A percentile compares a stretch with the other conserved stretches of the same genome.
These are phyloP conservation scores for Hippocampus kuda DNA, from an alignment of 2,797 vertebrate genomes.

Conservation along the genomic window DNA sequence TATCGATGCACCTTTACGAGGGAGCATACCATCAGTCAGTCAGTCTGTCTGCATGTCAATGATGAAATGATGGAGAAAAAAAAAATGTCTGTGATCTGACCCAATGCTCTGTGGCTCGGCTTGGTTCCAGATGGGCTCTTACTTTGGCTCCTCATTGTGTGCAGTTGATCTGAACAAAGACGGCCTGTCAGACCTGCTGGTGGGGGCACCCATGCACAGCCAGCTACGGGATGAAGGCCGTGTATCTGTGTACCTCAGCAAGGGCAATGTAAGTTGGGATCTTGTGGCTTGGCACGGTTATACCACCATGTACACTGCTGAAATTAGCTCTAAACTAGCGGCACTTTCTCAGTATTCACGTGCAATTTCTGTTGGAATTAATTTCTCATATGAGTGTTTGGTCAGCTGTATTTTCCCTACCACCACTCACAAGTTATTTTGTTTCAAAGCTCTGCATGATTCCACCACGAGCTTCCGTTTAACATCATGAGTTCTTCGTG, in stretches of 20 bases:
- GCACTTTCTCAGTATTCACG: not conserved
- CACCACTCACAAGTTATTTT: not conserved
- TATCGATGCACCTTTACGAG: not conserved
- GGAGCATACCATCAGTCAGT: conserved; percentile 7
- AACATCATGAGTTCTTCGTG: conserved; percentile 17
- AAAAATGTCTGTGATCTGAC: conserved; percentile 64
- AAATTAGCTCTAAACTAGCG: not conserved
- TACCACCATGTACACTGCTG: not conserved
- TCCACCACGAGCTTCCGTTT: not conserved
- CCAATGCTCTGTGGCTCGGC: conserved; percentile 81
- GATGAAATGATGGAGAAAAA: conserved; percentile 20
- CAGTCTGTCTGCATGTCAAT: conserved; percentile 17
- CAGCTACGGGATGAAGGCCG: conserved; percentile 93
- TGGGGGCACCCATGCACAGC: conserved; percentile 96
- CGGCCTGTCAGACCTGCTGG: conserved; percentile 93
- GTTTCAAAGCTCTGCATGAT: not conserved
- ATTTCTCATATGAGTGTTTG: not conserved
- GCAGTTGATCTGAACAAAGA: conserved; percentile 97
- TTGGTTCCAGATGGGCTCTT: conserved; percentile 99
- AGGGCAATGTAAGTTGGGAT: conserved; percentile 86
- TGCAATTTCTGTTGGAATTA: not conserved
- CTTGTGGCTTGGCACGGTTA: conserved; percentile 14
- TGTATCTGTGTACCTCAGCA: conserved; percentile 92
- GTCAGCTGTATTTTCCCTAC: not conserved
- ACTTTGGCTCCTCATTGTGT: conserved; percentile 99